Conservation (phyloP, 2,888 invertebrate genomes). For the Eumerus sabulonum region DNA sequence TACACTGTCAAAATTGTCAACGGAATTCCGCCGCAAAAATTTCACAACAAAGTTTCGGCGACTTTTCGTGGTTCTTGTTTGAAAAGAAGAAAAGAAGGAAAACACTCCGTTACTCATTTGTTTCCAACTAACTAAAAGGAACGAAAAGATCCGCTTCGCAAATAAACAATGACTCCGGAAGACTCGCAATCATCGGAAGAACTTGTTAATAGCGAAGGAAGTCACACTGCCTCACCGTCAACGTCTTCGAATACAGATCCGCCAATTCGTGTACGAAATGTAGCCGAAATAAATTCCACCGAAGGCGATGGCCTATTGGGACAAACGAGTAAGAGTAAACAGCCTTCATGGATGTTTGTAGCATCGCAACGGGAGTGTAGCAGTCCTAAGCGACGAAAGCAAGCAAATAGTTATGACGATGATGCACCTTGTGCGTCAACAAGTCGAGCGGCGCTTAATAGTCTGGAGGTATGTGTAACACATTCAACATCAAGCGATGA, state of each 20-base stretch:
- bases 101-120: neutral
- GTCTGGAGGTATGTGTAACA: neutral
- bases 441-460: neutral
- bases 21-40: slow-evolving; percentile 33
- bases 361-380: neutral
- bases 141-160: neutral
- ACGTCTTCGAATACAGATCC: slow-evolving; percentile 5
- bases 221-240: slow-evolving; percentile 6
- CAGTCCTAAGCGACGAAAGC: slow-evolving; percentile 17
- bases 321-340: slow-evolving; percentile 6
- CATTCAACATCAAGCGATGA: slow-evolving; percentile 1
- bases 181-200: slow-evolving; percentile 41
- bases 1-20: slow-evolving; percentile 18
- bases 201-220: slow-evolving; percentile 18
- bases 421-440: neutral
- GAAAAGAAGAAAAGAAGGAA: too few relatives aligned
- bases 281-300: slow-evolving; percentile 48
- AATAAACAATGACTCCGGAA: slow-evolving; percentile 49
- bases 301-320: slow-evolving; percentile 41
- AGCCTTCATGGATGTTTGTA: slow-evolving; percentile 45
- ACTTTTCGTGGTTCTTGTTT: slow-evolving; percentile 1
- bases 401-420: neutral
- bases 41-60: slow-evolving; percentile 43
- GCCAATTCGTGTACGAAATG: slow-evolving; percentile 50
- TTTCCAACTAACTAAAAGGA: neutral